phyloP scores from a whole-genome alignment of 2,113 vertebrate species.

The Antennarius striatus region DNA sequence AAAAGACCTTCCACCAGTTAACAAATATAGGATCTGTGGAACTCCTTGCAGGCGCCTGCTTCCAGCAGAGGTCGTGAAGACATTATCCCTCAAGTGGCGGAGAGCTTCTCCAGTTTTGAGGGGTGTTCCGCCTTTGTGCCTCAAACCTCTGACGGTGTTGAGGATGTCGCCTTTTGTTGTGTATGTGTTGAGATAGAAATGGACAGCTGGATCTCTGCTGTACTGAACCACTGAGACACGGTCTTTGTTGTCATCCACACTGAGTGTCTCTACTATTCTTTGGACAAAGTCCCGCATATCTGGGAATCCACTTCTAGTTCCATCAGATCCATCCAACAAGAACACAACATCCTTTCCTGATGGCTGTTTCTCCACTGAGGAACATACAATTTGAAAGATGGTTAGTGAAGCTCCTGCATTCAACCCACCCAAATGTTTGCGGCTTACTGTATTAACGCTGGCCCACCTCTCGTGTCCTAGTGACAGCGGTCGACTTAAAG shows the following conservation, averaged over 20 bases:
- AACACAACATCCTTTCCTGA: constrained; percentile 52
- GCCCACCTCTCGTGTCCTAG: not conserved
- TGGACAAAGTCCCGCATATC: constrained; percentile 55
- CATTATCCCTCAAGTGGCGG: constrained; percentile 70
- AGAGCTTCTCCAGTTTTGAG: constrained; percentile 82
- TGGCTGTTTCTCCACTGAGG: constrained; percentile 19
- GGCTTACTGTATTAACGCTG: not conserved
- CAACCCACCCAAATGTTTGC: too few relatives aligned
- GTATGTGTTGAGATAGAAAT: constrained; percentile 58
- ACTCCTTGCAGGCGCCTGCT: constrained; percentile 81
- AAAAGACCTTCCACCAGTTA: constrained; percentile 59
- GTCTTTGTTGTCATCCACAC: constrained; percentile 46
- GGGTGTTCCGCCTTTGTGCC: constrained; percentile 58
- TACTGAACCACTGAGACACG: constrained; percentile 56
- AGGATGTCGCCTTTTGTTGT: constrained; percentile 41
- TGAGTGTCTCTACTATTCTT: constrained; percentile 49
- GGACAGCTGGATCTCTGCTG: constrained; percentile 43
- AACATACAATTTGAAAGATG: constrained; percentile 9
- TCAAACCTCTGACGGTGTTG: constrained; percentile 33
- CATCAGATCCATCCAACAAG: constrained; percentile 74
- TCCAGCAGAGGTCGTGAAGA: constrained; percentile 82
- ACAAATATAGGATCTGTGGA: constrained; percentile 78
- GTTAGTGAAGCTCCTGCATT: not conserved
- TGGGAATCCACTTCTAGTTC: constrained; percentile 27
- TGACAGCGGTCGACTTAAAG: too few relatives aligned